Evolutionary conservation across 2,888 invertebrate genomes (phyloP).

Genomic region (Dynastes tityus): DNA sequence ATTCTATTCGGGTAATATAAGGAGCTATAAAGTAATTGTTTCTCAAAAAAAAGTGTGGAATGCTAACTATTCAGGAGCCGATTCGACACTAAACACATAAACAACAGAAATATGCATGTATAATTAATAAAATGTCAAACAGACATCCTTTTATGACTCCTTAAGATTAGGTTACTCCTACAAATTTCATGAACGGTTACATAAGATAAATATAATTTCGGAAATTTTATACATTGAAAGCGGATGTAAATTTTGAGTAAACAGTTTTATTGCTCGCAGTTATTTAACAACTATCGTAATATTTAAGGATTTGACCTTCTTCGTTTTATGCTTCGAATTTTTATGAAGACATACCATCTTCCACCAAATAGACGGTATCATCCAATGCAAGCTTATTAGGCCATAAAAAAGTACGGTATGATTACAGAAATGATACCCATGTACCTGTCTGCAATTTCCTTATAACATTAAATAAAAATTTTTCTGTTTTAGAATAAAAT

Average conservation of each 20-base stretch:
- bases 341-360: neutral
- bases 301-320: conserved; percentile 1
- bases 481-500: too few species aligned
- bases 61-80: neutral
- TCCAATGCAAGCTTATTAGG: too few species aligned
- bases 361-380: too few species aligned
- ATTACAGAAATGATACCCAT: too few species aligned
- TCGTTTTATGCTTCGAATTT: neutral
- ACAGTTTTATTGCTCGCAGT: neutral
- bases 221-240: neutral
- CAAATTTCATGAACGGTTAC: too few species aligned
- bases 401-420: too few species aligned
- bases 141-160: neutral
- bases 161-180: neutral
- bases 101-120: neutral
- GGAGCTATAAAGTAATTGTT: neutral
- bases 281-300: neutral
- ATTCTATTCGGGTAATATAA: neutral
- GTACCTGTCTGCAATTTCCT: too few species aligned
- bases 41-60: neutral
- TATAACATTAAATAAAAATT: too few species aligned
- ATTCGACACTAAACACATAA: neutral
- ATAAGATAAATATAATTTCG: neutral
- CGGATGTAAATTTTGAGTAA: neutral
- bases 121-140: conserved; percentile 2